Evolutionary conservation across 2,888 invertebrate genomes (phyloP), one percentile per base, ranked within the genome.

Genomic region (Pterobdella sp.): DNA sequence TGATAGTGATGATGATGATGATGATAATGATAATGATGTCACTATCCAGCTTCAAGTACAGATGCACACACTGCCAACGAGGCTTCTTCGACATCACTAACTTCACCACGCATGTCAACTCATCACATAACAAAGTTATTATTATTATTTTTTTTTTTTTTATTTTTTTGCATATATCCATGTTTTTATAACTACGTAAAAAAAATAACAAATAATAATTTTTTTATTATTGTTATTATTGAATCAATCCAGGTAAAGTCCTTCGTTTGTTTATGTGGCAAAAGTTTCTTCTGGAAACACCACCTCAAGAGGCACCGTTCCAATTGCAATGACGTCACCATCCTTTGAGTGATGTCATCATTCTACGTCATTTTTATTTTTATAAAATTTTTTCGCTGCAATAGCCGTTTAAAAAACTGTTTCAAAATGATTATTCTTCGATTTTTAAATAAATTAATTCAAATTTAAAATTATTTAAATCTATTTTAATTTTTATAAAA

Each of bases 281-380:
- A 76, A 72, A 75, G 74, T 67, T 77, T 77, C 75, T 77, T 76
- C 73, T 77, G 77, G 74, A 77, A 77, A 60, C 77, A 77, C 52
- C 77, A 77, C 37, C 74, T 77, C 35, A 77, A 77, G 67, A 68
- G 77, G 2, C 77, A 77, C 71, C 71, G 52, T 10, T 67, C 52
- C 26, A 76, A 68, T 14, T 76, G 76, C 65, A n/a, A n/a, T n/a
- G n/a, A n/a, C n/a, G n/a, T n/a, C n/a, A n/a, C n/a, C n/a, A n/a
- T n/a, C n/a, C n/a, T n/a, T n/a, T n/a, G n/a, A n/a, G n/a, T n/a
- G n/a, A n/a, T n/a, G n/a, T n/a, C n/a, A n/a, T n/a, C n/a, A n/a
- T n/a, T n/a, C n/a, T n/a, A n/a, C n/a, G n/a, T n/a, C n/a, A n/a
- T n/a, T n/a, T n/a, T n/a, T n/a, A n/a, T n/a, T n/a, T n/a, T n/a